Conservation (phyloP, 2,888 invertebrate species). For the Amblyjoppa proteus region DNA sequence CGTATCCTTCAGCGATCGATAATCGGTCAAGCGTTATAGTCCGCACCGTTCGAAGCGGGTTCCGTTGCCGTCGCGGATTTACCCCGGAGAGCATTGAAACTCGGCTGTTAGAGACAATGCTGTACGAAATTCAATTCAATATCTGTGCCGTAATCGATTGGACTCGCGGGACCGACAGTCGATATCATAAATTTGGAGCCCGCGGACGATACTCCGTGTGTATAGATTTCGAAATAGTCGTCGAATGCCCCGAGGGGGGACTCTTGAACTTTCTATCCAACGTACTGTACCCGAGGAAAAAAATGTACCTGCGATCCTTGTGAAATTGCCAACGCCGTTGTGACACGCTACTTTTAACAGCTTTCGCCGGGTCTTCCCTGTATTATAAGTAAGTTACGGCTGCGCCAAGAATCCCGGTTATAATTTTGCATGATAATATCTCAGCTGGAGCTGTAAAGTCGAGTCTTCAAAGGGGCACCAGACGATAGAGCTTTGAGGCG, state of each 20-base stretch:
- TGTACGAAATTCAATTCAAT: slow-evolving; percentile 49
- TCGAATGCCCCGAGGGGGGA: not conserved
- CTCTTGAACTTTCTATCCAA: slow-evolving; percentile 46
- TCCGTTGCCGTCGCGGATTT: not conserved
- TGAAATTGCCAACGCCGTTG: slow-evolving; percentile 39
- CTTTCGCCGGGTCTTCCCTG: not conserved
- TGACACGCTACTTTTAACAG: not conserved
- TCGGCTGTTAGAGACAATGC: slow-evolving; percentile 10
- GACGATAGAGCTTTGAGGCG: slow-evolving; percentile 15
- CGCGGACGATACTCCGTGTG: not conserved
- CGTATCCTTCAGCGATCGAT: slow-evolving; percentile 45
- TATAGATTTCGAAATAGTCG: slow-evolving; percentile 41
- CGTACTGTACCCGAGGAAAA: not conserved
- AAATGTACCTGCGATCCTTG: slow-evolving; percentile 21
- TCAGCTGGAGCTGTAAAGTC: not conserved
- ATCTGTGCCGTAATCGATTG: slow-evolving; percentile 41
- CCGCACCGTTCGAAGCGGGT: not conserved
- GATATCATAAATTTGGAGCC: not conserved
- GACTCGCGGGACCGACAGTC: slow-evolving; percentile 23
- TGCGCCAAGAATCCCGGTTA: not conserved
- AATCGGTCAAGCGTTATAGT: slow-evolving; percentile 41
- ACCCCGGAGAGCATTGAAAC: not conserved
- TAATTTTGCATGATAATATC: slow-evolving; percentile 10
- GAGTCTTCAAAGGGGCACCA: not conserved
- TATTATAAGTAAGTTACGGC: not conserved